A percentile compares a stretch with the other conserved stretches of the same genome.
Conservation (phyloP, 2,113 vertebrate species). For the Colinus virginianus region DNA sequence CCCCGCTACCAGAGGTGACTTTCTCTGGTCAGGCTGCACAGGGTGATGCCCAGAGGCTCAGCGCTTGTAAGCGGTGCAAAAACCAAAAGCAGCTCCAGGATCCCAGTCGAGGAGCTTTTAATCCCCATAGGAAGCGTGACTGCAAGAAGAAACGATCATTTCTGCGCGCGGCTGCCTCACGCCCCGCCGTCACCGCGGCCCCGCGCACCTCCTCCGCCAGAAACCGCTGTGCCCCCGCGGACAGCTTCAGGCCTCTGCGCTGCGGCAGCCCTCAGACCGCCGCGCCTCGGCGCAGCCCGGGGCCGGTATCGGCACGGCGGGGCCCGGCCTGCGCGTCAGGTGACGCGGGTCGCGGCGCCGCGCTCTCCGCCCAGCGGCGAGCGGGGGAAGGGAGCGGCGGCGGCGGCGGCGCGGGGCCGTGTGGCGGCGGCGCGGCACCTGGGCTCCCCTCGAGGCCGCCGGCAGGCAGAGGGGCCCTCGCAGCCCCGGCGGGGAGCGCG, state of each 20-base stretch:
- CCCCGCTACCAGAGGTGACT: background rate
- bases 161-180: background rate
- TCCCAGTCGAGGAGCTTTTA: background rate
- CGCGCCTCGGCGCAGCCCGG: background rate
- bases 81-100: background rate
- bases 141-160: background rate
- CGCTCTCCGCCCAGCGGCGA: conserved; percentile 58
- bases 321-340: conserved; percentile 70
- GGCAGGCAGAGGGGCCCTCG: background rate
- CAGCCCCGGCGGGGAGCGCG: background rate
- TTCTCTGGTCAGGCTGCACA: background rate
- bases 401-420: background rate
- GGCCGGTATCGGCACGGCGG: background rate
- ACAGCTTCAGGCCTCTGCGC: too few species aligned
- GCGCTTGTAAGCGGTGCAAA: background rate
- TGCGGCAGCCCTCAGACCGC: background rate
- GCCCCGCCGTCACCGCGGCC: background rate
- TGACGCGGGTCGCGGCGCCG: conserved; percentile 81
- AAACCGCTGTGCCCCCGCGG: background rate
- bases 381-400: background rate
- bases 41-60: background rate
- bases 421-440: background rate
- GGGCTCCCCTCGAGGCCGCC: background rate
- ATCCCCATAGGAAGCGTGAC: background rate
- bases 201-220: background rate